A percentile compares a stretch with the other conserved stretches of the same genome.
Evolutionary conservation across 92 coral and sea anemone species (phyloP).

Genomic region (Umimayanthus chanpuru): DNA sequence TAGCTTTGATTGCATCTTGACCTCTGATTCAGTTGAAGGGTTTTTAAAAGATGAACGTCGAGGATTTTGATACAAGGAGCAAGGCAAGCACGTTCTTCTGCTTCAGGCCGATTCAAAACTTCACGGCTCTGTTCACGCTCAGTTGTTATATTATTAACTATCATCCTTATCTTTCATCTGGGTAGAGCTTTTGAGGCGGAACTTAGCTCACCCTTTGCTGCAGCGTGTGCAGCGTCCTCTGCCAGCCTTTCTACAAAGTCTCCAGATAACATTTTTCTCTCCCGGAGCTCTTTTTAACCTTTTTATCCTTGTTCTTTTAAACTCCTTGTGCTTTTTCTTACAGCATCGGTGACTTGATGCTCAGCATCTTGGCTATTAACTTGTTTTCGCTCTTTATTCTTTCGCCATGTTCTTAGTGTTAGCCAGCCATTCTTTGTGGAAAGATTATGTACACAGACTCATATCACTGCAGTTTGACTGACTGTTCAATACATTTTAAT

Average conservation of each 20-base stretch:
- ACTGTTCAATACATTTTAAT: too few species aligned
- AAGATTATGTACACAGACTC: too few species aligned
- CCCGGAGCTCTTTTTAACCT: too few species aligned
- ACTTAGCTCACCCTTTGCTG: slow-evolving; percentile 11
- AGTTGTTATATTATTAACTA: neutral
- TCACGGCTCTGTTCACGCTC: neutral
- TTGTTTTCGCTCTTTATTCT: neutral
- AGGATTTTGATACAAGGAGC: neutral
- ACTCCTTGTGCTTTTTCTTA: neutral
- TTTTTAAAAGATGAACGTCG: too few species aligned
- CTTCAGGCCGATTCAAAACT: too few species aligned
- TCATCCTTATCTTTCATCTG: too few species aligned
- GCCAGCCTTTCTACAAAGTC: neutral
- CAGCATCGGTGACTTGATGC: neutral
- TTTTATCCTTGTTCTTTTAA: neutral
- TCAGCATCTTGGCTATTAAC: too few species aligned
- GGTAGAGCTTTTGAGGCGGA: too few species aligned
- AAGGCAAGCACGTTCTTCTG: slow-evolving; percentile 12
- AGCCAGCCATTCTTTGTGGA: too few species aligned
- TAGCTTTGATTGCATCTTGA: slow-evolving; percentile 3
- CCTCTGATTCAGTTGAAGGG: too few species aligned
- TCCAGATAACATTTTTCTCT: neutral
- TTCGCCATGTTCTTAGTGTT: too few species aligned
- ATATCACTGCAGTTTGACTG: too few species aligned
- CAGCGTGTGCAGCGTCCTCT: neutral